phyloP scores from a whole-genome alignment of 2,797 vertebrate genomes.

The Pogonophryne albipinna region DNA sequence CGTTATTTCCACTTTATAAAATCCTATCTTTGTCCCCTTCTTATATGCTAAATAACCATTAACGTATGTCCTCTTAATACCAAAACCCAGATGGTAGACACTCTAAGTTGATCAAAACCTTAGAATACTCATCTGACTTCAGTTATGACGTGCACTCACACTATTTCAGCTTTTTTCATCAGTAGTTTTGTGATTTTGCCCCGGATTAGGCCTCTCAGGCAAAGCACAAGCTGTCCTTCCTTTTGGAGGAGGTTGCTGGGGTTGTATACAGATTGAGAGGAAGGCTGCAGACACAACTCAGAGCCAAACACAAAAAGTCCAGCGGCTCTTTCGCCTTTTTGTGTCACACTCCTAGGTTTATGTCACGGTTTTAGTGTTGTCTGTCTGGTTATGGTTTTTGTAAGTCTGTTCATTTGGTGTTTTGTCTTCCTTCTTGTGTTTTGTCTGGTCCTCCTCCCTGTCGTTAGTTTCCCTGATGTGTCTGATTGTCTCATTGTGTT shows the following conservation, averaged over 20 bases:
- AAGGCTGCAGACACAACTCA: neutral
- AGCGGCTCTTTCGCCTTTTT: neutral
- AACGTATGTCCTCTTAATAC: neutral
- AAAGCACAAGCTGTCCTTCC: neutral
- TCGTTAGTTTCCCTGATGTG: no score
- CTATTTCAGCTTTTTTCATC: constrained; percentile 1
- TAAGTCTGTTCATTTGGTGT: no score
- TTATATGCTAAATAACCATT: neutral
- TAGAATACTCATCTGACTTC: neutral
- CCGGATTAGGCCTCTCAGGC: neutral
- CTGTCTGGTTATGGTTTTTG: no score
- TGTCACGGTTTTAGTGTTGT: no score
- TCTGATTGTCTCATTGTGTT: no score
- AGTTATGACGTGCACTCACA: constrained; percentile 3
- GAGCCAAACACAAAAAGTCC: neutral
- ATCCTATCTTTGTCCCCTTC: neutral
- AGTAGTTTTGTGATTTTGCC: neutral
- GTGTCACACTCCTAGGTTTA: no score
- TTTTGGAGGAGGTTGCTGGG: neutral
- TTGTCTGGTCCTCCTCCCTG: no score
- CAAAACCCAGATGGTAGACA: neutral
- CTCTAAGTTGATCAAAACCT: constrained; percentile 1
- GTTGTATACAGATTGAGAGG: neutral
- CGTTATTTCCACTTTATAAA: neutral
- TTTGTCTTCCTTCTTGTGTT: no score